Evolutionary conservation across 2,797 vertebrate genomes (phyloP).

Genomic region (Tachyglossus aculeatus): DNA sequence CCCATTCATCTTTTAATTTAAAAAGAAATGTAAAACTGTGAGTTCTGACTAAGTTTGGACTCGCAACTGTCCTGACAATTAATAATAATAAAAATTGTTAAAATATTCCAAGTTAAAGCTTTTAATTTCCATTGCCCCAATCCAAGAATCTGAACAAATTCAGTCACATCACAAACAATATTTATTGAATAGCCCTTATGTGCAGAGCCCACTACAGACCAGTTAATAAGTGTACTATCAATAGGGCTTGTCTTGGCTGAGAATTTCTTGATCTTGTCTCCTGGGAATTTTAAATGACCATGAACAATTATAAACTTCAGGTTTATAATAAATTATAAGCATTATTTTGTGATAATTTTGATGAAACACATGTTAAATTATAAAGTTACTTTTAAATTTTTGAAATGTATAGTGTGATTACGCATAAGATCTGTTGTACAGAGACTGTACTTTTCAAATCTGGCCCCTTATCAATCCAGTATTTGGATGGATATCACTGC

Average conservation of each 20-base stretch:
- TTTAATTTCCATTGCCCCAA: no score
- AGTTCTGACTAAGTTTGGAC: no score
- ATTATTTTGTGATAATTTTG: conserved; percentile 84
- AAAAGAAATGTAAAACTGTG: no score
- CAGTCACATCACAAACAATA: no score
- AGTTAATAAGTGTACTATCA: conserved; percentile 74
- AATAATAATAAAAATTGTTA: no score
- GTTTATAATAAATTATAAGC: conserved; percentile 81
- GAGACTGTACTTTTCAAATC: conserved; percentile 63
- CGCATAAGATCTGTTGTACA: conserved; percentile 63
- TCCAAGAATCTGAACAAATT: no score
- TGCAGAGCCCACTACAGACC: no score
- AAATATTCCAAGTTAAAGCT: no score
- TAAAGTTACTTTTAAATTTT: conserved; percentile 83
- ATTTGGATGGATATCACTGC: conserved; percentile 44
- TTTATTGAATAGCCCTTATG: no score
- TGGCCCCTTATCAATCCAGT: conserved; percentile 63
- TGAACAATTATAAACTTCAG: conserved; percentile 79
- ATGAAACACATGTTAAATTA: conserved; percentile 77
- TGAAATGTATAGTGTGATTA: conserved; percentile 69
- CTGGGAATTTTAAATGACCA: conserved; percentile 81
- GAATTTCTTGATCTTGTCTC: conserved; percentile 76
- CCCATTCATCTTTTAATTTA: no score
- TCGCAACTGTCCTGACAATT: no score
- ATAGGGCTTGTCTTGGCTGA: conserved; percentile 73